Evolutionary conservation across 2,113 vertebrate genomes (phyloP), one percentile per base, ranked within the genome.

Genomic region (Chiloscyllium plagiosum): DNA sequence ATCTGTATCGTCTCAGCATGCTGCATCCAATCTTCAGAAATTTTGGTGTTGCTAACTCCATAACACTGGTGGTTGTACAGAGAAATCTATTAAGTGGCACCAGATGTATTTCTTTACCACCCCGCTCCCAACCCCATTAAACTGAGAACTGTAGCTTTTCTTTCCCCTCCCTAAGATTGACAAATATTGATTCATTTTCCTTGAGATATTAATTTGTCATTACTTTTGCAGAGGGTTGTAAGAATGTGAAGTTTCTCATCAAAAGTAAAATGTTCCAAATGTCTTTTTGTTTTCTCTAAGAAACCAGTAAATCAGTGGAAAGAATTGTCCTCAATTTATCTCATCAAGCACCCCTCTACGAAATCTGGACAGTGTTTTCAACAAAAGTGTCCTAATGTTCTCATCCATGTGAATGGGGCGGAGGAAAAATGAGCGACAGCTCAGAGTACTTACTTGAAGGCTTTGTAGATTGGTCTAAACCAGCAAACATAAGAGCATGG

Each of bases 401-500:
- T 70, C 42, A 26, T 72, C 94, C 94, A 72, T 95, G 94, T 52
- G 94, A 95, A 50, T 70, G 94, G 94, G 69, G 69, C 94, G 5
- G 47, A 95, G 94, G 94, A 72, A 90, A 76, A 95, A 26, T 50
- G 94, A 95, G 69, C 50, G 69, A 72, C 0, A 70, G 12, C 70
- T 95, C 50, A 90, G 47, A 96, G 66, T 96, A 98, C 98, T 98
- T 97, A 99, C 99, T 98, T 99, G 98, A 99, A 99, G 96, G 99
- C 99, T 97, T 99, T 99, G 98, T 99, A 99, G 98, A 99, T 98
- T 96, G 99, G 97, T 97, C 99, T 98, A 98, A 99, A 99, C 99
- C 99, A 99, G 97, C 99, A 99, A 96, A 99, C 99, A 96, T 99
- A 99, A 96, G 99, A 99, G 97, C 99, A 99, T 93, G 99, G 99